Evolutionary conservation across 1,140 invertebrate species (phyloP).

Genomic region (Wiebesia pumilae): DNA sequence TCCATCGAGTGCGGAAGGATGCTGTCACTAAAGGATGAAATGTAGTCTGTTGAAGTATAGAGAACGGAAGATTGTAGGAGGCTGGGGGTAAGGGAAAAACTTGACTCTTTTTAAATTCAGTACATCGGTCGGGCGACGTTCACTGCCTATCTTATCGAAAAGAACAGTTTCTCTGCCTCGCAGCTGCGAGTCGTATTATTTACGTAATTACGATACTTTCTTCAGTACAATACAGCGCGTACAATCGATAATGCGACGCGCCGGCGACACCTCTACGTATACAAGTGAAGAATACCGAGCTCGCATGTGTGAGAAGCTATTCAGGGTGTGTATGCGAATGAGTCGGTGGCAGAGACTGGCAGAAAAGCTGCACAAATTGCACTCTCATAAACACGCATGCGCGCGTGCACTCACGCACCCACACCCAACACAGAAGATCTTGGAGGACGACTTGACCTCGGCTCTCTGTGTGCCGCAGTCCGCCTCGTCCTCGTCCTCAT

Average conservation of each 20-base stretch:
- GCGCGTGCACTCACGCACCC: not conserved
- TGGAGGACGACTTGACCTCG: conserved; percentile 46
- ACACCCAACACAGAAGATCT: not conserved
- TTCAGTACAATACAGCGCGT: not conserved
- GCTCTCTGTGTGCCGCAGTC: not conserved
- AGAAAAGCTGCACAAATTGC: not conserved
- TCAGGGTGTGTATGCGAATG: not conserved
- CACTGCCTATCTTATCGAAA: not conserved
- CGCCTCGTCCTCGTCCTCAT: conserved; percentile 48
- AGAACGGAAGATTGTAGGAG: not conserved
- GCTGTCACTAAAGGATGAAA: not conserved
- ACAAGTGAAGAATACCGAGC: not conserved
- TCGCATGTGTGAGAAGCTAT: not conserved
- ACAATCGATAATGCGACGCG: not conserved
- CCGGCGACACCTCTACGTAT: no score
- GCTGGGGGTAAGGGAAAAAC: not conserved
- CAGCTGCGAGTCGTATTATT: not conserved
- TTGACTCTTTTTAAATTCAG: not conserved
- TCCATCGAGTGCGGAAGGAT: not conserved
- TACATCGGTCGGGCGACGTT: not conserved
- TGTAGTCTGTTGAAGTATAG: not conserved
- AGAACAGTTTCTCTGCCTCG: not conserved
- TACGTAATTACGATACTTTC: not conserved
- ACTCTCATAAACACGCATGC: not conserved
- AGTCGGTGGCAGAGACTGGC: not conserved